Percentiles rank a stretch among this genome's conserved stretches.
Conservation (phyloP, 2,888 invertebrate genomes). For the Ptychoptera contaminata region DNA sequence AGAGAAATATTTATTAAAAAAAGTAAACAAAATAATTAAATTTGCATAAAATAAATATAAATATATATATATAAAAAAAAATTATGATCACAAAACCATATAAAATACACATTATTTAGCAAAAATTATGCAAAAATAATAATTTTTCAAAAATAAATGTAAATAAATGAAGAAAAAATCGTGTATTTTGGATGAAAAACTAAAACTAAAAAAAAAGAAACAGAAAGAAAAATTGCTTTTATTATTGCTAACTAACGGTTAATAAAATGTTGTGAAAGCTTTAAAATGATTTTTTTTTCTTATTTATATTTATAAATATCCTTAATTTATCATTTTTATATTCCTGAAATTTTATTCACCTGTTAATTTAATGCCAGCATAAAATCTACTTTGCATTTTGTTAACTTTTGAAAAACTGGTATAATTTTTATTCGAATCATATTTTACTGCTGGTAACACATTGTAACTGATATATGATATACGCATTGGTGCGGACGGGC, state of each 20-base stretch:
- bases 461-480: too few species aligned
- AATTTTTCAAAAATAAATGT: slow-evolving; percentile 1
- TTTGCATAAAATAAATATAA: slow-evolving; percentile 2
- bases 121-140: not conserved
- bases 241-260: slow-evolving; percentile 1
- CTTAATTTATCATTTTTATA: too few species aligned
- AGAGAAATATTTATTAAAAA: slow-evolving; percentile 1
- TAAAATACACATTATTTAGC: slow-evolving; percentile 2
- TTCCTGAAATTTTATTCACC: too few species aligned
- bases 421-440: too few species aligned
- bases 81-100: too few species aligned
- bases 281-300: slow-evolving; percentile 6
- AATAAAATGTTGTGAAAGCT: slow-evolving; percentile 15
- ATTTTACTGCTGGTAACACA: too few species aligned
- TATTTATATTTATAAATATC: too few species aligned
- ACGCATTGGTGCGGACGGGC: too few species aligned
- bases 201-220: slow-evolving; percentile 3
- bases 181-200: slow-evolving; percentile 11
- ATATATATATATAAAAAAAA: not conserved
- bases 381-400: too few species aligned
- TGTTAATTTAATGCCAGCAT: too few species aligned
- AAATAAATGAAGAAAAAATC: slow-evolving; percentile 7
- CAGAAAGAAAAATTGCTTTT: not conserved
- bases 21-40: slow-evolving; percentile 3
- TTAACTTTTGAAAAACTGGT: too few species aligned